Evolutionary conservation across 2,113 vertebrate species (phyloP).

Genomic region (Thinocorus orbignyianus): DNA sequence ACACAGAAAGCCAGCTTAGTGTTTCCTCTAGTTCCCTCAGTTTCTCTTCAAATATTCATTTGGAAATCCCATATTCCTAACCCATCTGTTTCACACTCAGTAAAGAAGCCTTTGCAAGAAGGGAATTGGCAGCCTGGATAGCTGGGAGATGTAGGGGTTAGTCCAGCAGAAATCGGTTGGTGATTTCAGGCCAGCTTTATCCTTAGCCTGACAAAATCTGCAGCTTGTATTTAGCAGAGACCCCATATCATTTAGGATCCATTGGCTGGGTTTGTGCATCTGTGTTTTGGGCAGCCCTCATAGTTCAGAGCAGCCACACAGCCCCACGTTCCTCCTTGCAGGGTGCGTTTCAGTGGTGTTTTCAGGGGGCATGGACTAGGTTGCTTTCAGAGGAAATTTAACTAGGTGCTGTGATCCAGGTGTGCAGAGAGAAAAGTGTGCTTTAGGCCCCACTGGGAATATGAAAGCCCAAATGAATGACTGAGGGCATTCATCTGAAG

Average conservation of each 20-base stretch:
- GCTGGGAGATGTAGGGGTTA: background rate
- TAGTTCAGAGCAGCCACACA: background rate
- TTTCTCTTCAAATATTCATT: background rate
- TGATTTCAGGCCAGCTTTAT: background rate
- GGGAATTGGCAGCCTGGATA: background rate
- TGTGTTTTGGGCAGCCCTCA: rapidly evolving
- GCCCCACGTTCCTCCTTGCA: rapidly evolving
- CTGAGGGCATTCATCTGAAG: background rate
- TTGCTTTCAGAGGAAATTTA: background rate
- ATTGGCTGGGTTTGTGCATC: background rate
- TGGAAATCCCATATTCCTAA: background rate
- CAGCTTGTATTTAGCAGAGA: background rate
- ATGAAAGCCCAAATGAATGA: background rate
- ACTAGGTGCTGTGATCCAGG: background rate
- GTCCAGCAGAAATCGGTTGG: background rate
- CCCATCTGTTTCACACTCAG: background rate
- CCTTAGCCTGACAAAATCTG: background rate
- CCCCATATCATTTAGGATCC: rapidly evolving
- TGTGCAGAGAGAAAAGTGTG: background rate
- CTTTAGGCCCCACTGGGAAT: background rate
- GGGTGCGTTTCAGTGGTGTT: background rate
- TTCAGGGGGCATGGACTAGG: rapidly evolving
- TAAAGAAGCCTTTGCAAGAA: background rate
- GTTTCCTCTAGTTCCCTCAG: background rate
- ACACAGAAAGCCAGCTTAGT: background rate